Base-by-base conservation (phyloP, 2,113 vertebrate species). In the Pangasianodon gigas region DNA sequence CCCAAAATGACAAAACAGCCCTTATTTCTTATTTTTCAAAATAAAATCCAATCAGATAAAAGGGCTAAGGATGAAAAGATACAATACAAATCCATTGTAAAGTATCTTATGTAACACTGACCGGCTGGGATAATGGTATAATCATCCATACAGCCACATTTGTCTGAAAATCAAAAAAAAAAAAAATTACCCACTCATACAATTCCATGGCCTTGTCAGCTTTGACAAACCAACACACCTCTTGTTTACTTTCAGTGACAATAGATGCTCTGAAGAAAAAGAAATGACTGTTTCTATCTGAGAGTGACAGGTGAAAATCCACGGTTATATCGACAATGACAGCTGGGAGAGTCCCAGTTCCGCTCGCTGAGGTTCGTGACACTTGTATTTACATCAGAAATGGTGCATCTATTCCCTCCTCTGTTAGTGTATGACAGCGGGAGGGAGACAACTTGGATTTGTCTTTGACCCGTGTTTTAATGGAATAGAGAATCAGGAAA, bases 291-390 rank as follows among this genome's bases (percentile, higher is more conserved):
- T 92, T 89, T 91, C 84, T 89, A 81, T 81, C 44, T 54, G 41
- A 74, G 88, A 46, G n/a, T 92, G 90, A 89, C 90, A 91, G 91
- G 51, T 89, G 67, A 90, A 88, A 85, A 85, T 77, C 86, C 48
- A 65, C 26, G 29, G 51, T 74, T 65, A 77, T 71, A 92, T 86
- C 69, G 37, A 86, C 88, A 48, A 32, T 60, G 90, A 89, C 80
- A 88, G 51, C 83, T 54, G 26, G 2, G 82, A 46, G 88, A 91
- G 85, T 77, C 89, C 81, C 75, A 46, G 89, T 91, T 90, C 48
- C 48, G 9, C 26, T 71, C 5, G 32, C 77, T 67, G 82, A 75
- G 79, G 75, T 44, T 85, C 75, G 54, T 85, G 89, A 82, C 62
- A 79, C 80, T 48, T 65, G 69, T 90, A 58, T 90, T 88, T 89